Evolutionary conservation across 2,113 vertebrate genomes (phyloP).

Genomic region (Fregata magnificens): DNA sequence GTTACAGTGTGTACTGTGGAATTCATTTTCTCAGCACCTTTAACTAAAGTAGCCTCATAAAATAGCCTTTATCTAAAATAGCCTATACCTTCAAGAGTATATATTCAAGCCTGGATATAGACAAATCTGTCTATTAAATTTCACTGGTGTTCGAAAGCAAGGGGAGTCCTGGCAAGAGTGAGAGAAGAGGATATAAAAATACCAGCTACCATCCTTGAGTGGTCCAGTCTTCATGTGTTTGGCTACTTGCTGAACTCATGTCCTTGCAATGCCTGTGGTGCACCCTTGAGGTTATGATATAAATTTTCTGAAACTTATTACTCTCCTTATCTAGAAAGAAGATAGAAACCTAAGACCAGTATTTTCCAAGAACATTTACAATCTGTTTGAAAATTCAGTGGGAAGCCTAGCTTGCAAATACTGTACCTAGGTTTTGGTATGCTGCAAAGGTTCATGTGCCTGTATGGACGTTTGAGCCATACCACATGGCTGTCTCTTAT

Average conservation of each 20-base stretch:
- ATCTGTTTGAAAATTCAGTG: background rate
- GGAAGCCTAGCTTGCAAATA: background rate
- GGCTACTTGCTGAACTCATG: background rate
- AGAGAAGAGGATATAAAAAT: background rate
- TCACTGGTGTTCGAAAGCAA: background rate
- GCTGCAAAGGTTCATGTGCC: background rate
- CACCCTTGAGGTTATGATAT: background rate
- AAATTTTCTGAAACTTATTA: background rate
- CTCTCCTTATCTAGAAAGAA: background rate
- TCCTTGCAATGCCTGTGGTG: background rate
- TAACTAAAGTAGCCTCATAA: background rate
- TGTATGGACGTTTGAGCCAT: background rate
- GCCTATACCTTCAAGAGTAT: background rate
- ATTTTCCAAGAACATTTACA: background rate
- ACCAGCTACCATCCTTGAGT: fast-evolving
- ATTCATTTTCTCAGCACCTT: background rate
- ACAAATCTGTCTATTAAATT: background rate
- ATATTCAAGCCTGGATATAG: background rate
- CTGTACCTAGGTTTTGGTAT: background rate
- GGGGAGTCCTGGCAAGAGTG: background rate
- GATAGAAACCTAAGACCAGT: background rate
- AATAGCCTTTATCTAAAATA: background rate
- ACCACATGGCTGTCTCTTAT: background rate
- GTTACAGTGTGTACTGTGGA: background rate
- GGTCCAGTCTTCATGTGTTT: background rate